Conservation (phyloP, 1,140 invertebrate species). For the Trissolcus basalis region DNA sequence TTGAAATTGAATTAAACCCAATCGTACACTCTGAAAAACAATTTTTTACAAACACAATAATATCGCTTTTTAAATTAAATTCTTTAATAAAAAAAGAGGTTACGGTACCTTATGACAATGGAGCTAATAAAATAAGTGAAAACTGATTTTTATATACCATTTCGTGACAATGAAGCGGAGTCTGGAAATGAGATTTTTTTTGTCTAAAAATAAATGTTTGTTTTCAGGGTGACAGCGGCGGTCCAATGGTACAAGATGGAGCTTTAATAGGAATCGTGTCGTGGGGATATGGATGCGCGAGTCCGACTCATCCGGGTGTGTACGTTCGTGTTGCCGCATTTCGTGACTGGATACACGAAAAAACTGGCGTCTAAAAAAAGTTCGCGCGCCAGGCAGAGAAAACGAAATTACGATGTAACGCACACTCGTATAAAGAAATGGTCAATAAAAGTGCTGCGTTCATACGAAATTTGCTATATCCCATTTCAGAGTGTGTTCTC, state of each 20-base stretch:
- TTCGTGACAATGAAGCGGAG: too few relatives aligned
- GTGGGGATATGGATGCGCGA: slow-evolving; percentile 80
- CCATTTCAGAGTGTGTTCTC: slow-evolving; percentile 8
- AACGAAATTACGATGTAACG: slow-evolving; percentile 13
- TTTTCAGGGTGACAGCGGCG: slow-evolving; percentile 78
- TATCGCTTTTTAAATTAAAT: too few relatives aligned
- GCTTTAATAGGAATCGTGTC: slow-evolving; percentile 77
- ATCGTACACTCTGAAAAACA: too few relatives aligned
- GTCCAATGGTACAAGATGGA: slow-evolving; percentile 76
- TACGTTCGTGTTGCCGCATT: slow-evolving; percentile 81
- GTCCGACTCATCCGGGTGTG: slow-evolving; percentile 81
- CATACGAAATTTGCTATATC: slow-evolving; percentile 9
- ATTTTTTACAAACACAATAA: too few relatives aligned
- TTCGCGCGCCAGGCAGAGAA: slow-evolving; percentile 2
- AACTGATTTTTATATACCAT: too few relatives aligned
- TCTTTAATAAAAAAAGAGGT: too few relatives aligned
- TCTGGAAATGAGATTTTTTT: background rate
- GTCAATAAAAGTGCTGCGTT: slow-evolving; percentile 24
- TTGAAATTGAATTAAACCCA: too few relatives aligned
- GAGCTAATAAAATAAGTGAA: too few relatives aligned
- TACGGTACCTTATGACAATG: too few relatives aligned
- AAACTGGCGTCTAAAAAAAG: slow-evolving; percentile 62
- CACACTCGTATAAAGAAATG: slow-evolving; percentile 8
- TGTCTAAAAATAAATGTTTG: slow-evolving; percentile 32
- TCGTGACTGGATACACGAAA: slow-evolving; percentile 77